These are phyloP conservation scores for Gymnocephalus cernua DNA, from an alignment of 2,113 vertebrate genomes.

Conservation along the genomic window DNA sequence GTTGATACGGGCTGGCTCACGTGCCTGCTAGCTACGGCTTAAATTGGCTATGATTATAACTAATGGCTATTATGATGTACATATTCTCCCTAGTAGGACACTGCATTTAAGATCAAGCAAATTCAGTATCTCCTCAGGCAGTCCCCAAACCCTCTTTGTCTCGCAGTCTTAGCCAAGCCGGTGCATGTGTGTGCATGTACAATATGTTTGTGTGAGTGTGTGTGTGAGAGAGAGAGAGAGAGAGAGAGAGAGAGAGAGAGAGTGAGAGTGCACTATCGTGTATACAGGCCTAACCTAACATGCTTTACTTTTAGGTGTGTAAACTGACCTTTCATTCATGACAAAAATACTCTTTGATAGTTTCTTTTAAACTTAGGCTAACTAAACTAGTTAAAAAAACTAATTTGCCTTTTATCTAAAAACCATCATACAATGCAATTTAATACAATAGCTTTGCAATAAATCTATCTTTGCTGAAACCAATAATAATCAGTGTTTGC, in stretches of 20 bases:
- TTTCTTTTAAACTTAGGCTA: not conserved
- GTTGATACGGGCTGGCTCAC: conserved; percentile 42
- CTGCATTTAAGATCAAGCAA: conserved; percentile 89
- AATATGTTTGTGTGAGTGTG: not conserved
- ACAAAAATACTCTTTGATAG: not conserved
- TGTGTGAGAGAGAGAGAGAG: not conserved
- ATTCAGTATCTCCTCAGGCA: conserved; percentile 87
- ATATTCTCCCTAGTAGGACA: conserved; percentile 88
- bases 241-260: not conserved
- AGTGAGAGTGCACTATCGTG: not conserved
- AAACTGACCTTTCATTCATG: not conserved
- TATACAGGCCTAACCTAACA: not conserved
- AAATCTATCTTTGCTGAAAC: not conserved
- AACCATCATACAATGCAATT: not conserved
- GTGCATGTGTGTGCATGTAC: not conserved
- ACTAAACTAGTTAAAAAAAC: not conserved
- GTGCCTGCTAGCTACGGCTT: conserved; percentile 75
- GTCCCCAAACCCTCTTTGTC: conserved; percentile 54
- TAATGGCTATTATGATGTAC: conserved; percentile 90
- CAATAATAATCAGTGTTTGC: not conserved
- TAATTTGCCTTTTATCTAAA: not conserved
- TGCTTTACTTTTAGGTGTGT: not conserved
- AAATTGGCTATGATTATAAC: conserved; percentile 90
- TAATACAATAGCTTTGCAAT: not conserved
- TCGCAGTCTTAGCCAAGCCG: not conserved